Base-by-base conservation (phyloP, 2,888 invertebrate species). In the Hirtodrosophila duncani region DNA sequence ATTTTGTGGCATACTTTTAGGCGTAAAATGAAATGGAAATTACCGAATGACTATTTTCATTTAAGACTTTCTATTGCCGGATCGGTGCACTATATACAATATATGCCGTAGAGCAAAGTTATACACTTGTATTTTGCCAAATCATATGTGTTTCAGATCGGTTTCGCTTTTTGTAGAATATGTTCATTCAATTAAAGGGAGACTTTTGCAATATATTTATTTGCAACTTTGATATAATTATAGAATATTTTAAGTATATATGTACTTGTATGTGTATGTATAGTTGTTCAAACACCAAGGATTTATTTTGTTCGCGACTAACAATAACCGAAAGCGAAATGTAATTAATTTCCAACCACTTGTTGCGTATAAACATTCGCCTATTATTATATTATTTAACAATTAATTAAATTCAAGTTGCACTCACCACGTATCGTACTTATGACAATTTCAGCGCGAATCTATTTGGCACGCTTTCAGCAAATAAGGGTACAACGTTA, bases 381-480 rank as follows among this genome's bases (percentile, higher is more conserved):
- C 36, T 27, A 56, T 24, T 46, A 46, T 36, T 14, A 36, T 36
- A 36, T 23, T 36, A 30, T 50, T 57, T 58, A 58, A 23, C 8
- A 20, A 13, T 68, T 55, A 37, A 50, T 51, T 71, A 77, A 8
- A 61, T 55, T 66, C 38, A 63, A 57, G 50, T 67, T 71, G 67
- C 58, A 64, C 46, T 74, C 52, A 52, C n/a, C n/a, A n/a, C n/a
- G n/a, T n/a, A n/a, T n/a, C n/a, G n/a, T 46, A 38, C 62, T 69
- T 70, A 71, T 61, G 49, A 68, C 63, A 57, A 58, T 71, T 67
- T 71, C 49, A 58, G 51, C 24, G 63, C 63, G 52, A 49, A 33
- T 51, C 51, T 57, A 62, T 60, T 79, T 80, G 80, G 77, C 77
- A 79, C 77, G 66, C 64, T 63, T n/a, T n/a, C 44, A 60, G 77